Percentiles rank a stretch among this genome's conserved stretches.
Conservation (phyloP, 2,113 vertebrate species). For the Chaetodon trifascialis region DNA sequence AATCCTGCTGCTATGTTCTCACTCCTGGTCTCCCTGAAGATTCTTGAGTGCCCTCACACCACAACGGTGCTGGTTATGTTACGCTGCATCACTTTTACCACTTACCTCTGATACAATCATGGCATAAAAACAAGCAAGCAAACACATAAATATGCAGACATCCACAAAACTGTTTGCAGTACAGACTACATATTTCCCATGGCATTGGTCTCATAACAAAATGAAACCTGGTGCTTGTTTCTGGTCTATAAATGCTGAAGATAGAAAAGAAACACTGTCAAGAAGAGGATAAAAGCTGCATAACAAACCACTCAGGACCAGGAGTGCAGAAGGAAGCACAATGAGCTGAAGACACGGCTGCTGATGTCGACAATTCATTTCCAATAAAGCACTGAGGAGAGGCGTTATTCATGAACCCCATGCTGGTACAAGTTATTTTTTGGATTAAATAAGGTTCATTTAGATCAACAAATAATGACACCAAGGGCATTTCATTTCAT, state of each 20-base stretch:
- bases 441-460: background rate
- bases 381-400: background rate
- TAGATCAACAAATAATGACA: background rate
- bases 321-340: background rate
- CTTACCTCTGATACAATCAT: conserved; percentile 15
- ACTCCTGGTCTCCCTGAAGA: conserved; percentile 18
- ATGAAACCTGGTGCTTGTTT: background rate
- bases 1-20: conserved; percentile 25
- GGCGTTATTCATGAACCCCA: conserved; percentile 4
- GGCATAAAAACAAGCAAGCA: background rate
- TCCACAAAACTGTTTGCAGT: conserved; percentile 1
- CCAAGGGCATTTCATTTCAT: background rate
- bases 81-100: conserved; percentile 9
- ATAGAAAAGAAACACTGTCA: background rate
- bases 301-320: conserved; percentile 5
- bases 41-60: conserved; percentile 25
- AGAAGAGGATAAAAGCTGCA: background rate
- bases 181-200: background rate
- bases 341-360: background rate
- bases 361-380: background rate
- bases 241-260: background rate
- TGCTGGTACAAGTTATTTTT: background rate
- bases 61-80: background rate
- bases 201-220: background rate
- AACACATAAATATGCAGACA: conserved; percentile 26